phyloP scores from a whole-genome alignment of 2,113 vertebrate species.

The Anhinga anhinga region DNA sequence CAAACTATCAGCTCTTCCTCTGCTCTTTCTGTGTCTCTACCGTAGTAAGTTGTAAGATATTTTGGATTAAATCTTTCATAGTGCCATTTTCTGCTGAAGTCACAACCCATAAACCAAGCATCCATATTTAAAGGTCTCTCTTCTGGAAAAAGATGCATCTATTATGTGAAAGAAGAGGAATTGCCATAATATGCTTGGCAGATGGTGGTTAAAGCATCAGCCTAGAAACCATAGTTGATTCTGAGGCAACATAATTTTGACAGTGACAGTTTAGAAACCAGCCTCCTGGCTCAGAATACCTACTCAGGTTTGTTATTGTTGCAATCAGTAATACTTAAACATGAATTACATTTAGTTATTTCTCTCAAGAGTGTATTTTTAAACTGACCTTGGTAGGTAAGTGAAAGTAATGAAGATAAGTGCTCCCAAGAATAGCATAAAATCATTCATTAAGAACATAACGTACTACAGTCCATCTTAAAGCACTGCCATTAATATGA shows the following conservation, averaged over 20 bases:
- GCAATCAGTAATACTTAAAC: background rate
- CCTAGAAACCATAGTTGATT: background rate
- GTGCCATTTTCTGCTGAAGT: background rate
- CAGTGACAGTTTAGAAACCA: background rate
- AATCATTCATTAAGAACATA: background rate
- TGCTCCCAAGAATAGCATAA: background rate
- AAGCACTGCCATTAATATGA: background rate
- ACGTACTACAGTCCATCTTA: background rate
- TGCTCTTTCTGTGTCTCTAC: background rate
- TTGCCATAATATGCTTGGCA: background rate
- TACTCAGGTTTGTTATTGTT: background rate
- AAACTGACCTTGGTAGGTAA: background rate
- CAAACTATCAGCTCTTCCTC: background rate
- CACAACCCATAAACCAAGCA: background rate
- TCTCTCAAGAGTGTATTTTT: constrained; percentile 23
- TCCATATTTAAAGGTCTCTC: background rate
- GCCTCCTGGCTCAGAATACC: background rate
- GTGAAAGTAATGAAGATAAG: constrained; percentile 4
- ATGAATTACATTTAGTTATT: background rate
- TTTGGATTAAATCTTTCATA: background rate
- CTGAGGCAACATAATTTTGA: background rate
- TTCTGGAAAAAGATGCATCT: background rate
- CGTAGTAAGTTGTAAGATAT: background rate
- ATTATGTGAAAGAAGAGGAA: background rate
- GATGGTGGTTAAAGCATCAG: background rate